Evolutionary conservation across 2,888 invertebrate species (phyloP).

Genomic region (Isotomurus palustris): DNA sequence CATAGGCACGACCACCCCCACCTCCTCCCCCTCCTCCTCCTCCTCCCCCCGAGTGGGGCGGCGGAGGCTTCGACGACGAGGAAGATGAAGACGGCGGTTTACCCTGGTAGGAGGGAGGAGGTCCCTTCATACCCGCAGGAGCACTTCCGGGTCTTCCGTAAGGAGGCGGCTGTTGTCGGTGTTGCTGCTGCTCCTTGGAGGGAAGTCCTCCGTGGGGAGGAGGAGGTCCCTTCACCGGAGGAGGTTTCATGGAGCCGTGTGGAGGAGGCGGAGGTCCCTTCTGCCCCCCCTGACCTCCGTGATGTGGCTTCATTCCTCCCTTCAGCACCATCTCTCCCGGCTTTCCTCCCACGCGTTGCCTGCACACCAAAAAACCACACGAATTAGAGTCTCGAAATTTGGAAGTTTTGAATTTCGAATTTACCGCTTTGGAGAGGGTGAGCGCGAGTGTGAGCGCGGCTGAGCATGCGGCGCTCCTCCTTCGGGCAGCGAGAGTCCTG

Average conservation of each 20-base stretch:
- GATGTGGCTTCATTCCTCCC: conserved; percentile 24
- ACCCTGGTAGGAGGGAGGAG: too few species aligned
- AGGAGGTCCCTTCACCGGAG: conserved; percentile 17
- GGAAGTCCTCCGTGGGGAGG: conserved; percentile 7
- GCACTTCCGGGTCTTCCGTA: too few species aligned
- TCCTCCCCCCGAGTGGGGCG: too few species aligned
- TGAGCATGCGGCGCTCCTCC: background rate
- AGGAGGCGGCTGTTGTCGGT: conserved; percentile 27
- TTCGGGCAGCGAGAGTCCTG: background rate
- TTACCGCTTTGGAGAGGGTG: conserved; percentile 34
- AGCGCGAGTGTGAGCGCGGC: conserved; percentile 20
- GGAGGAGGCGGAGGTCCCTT: conserved; percentile 14
- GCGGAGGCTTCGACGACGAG: too few species aligned
- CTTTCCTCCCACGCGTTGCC: background rate
- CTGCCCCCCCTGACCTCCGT: conserved; percentile 15
- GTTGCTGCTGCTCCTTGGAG: conserved; percentile 6
- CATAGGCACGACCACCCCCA: too few species aligned
- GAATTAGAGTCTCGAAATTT: conserved; percentile 11
- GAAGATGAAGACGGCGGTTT: too few species aligned
- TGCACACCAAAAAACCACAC: conserved; percentile 18
- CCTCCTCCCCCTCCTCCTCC: too few species aligned
- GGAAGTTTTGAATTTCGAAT: background rate
- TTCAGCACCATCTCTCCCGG: conserved; percentile 24
- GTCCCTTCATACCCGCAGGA: too few species aligned
- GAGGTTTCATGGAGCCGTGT: background rate